Conservation (phyloP, 2,888 invertebrate genomes). For the Drosophila algonquin region DNA sequence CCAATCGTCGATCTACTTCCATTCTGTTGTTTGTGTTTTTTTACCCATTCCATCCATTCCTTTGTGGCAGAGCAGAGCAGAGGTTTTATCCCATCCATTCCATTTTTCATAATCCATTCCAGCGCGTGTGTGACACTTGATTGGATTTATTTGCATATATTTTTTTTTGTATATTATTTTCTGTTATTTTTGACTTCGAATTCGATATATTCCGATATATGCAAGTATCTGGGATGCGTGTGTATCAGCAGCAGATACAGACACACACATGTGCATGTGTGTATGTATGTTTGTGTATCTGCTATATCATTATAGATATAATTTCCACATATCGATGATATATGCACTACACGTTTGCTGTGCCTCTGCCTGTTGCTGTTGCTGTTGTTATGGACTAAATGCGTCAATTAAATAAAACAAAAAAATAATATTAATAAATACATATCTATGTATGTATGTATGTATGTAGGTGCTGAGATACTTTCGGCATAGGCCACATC, state of each 20-base stretch:
- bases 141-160: constrained; percentile 31
- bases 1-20: no score
- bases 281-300: constrained; percentile 11
- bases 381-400: constrained; percentile 60
- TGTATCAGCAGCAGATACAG: constrained; percentile 28
- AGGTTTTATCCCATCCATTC: constrained; percentile 1
- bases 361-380: constrained; percentile 27
- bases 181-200: constrained; percentile 37
- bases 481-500: neutral
- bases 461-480: neutral
- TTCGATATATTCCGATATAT: constrained; percentile 22
- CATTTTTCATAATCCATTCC: constrained; percentile 10
- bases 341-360: constrained; percentile 36
- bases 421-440: constrained; percentile 33
- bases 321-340: constrained; percentile 45
- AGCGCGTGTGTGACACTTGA: constrained; percentile 41
- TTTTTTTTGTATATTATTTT: constrained; percentile 1
- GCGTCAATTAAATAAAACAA: constrained; percentile 72
- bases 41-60: no score
- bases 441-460: constrained; percentile 1
- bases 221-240: constrained; percentile 17
- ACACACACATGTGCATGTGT: neutral
- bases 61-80: constrained; percentile 2
- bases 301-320: constrained; percentile 47
- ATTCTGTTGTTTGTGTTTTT: no score